Percentiles rank a stretch among this genome's conserved stretches.
These are phyloP conservation scores for Trichonephila clavipes DNA, from an alignment of 1,140 invertebrate genomes.

Conservation along the genomic window DNA sequence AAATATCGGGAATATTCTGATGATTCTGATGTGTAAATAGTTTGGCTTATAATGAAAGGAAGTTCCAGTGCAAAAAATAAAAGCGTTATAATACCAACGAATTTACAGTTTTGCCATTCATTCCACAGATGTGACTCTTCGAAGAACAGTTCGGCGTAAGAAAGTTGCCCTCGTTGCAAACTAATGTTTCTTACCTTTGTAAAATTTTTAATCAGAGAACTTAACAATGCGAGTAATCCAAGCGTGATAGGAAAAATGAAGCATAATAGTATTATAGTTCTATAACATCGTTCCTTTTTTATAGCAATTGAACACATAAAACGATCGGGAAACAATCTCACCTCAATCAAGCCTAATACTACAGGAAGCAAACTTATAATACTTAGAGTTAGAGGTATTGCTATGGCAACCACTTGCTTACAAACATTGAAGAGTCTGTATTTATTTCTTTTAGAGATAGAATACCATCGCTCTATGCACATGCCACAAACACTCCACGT, in stretches of 20 bases:
- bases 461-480: conserved; percentile 41
- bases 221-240: background rate
- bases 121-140: conserved; percentile 71
- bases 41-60: conserved; percentile 31
- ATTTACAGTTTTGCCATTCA: conserved; percentile 69
- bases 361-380: conserved; percentile 18
- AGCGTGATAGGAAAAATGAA: conserved; percentile 17
- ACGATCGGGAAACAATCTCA: conserved; percentile 14
- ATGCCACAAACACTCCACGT: conserved; percentile 45
- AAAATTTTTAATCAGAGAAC: conserved; percentile 30
- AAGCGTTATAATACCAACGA: conserved; percentile 25
- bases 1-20: background rate
- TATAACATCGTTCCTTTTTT: conserved; percentile 1
- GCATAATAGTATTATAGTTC: conserved; percentile 7
- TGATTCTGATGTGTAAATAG: background rate
- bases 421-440: background rate
- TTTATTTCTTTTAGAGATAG: conserved; percentile 4
- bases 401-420: conserved; percentile 31
- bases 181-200: conserved; percentile 49
- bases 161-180: conserved; percentile 19
- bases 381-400: background rate
- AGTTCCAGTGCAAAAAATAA: conserved; percentile 39
- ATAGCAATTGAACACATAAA: conserved; percentile 35
- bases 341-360: background rate
- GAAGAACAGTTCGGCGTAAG: conserved; percentile 70